These are phyloP conservation scores for Paramormyrops kingsleyae DNA, from an alignment of 2,113 vertebrate genomes.

Conservation along the genomic window DNA sequence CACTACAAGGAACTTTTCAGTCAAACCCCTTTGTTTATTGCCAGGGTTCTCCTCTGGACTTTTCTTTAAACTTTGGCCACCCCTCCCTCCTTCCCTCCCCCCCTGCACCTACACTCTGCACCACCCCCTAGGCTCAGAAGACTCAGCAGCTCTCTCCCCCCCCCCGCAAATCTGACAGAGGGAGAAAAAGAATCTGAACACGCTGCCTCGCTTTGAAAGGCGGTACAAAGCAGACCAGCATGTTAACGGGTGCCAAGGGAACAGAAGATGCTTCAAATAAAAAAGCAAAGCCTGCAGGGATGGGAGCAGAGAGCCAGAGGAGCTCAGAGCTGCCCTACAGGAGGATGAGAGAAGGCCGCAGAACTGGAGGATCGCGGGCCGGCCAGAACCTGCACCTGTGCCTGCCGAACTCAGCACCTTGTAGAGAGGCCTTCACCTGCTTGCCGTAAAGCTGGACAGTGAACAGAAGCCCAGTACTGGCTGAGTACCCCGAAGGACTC, in stretches of 20 bases:
- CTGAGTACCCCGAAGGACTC: not conserved
- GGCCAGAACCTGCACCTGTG: not conserved
- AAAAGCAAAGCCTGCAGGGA: not conserved
- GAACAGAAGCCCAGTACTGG: not conserved
- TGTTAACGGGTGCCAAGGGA: not conserved
- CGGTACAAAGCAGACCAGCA: not conserved
- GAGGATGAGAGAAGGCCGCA: not conserved
- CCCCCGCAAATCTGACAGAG: not conserved
- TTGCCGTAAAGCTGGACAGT: not conserved
- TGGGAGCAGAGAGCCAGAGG: not conserved
- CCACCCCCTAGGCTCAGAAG: not conserved
- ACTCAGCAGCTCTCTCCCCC: not conserved
- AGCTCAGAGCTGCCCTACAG: not conserved
- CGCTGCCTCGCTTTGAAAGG: not conserved
- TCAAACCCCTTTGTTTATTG: conserved; percentile 4
- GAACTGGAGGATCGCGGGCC: not conserved
- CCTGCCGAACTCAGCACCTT: not conserved
- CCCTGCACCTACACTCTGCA: not conserved
- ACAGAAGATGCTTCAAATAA: not conserved
- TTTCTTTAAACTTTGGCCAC: not conserved
- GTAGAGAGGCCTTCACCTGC: not conserved
- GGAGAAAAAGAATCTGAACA: not conserved
- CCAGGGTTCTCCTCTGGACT: not conserved
- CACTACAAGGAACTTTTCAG: not conserved
- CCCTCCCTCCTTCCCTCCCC: not conserved